Evolutionary conservation across 2,797 vertebrate genomes (phyloP).

Genomic region (Pterois miles): DNA sequence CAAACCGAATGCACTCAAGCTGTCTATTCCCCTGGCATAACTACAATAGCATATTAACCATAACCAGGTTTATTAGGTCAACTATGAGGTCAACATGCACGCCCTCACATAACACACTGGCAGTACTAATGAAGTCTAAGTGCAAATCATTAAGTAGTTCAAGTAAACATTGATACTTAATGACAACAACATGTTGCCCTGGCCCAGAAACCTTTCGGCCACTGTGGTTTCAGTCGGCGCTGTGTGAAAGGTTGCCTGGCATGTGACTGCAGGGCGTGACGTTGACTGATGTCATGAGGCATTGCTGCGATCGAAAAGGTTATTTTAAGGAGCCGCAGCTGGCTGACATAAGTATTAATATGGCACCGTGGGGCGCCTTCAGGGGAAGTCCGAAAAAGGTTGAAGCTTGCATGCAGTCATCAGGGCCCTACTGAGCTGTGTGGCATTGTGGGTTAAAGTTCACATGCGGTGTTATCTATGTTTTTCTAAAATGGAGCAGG

Average conservation of each 20-base stretch:
- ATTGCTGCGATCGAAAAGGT: conserved; percentile 50
- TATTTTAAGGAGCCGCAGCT: conserved; percentile 46
- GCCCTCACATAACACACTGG: not conserved
- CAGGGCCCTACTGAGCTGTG: not conserved
- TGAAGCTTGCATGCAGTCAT: not conserved
- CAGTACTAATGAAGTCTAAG: not conserved
- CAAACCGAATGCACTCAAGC: not conserved
- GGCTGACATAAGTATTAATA: conserved; percentile 32
- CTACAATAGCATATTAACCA: not conserved
- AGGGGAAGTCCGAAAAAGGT: conserved; percentile 1
- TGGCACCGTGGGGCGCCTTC: not conserved
- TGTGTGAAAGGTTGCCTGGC: conserved; percentile 59
- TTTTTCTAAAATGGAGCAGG: conserved; percentile 9
- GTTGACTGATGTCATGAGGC: conserved; percentile 34
- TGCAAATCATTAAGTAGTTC: not conserved
- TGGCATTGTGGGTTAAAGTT: conserved; percentile 20
- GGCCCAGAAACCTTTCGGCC: not conserved
- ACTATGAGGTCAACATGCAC: not conserved
- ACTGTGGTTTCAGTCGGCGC: conserved; percentile 11
- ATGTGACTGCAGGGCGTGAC: conserved; percentile 57
- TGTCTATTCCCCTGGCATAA: not conserved
- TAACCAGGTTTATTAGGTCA: not conserved
- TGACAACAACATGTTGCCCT: not conserved
- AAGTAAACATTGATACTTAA: not conserved
- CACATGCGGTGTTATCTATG: not conserved